These are phyloP conservation scores for Apocrypta bakeri DNA, from an alignment of 1,140 invertebrate species.

Conservation along the genomic window DNA sequence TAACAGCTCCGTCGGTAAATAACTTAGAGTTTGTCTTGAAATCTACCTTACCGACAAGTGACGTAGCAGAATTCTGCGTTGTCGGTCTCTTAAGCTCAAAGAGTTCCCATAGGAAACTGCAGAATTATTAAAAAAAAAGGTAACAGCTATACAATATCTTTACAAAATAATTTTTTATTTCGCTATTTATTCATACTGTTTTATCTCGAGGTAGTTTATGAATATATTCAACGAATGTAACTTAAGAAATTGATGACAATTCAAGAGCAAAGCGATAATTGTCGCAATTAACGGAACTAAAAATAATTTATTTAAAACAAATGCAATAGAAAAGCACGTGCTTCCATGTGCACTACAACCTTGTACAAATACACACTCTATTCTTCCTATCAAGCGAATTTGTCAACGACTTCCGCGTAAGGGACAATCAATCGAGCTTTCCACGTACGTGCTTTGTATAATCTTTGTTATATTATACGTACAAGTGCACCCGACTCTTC, in stretches of 20 bases:
- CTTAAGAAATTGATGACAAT: no score
- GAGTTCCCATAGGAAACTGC: not conserved
- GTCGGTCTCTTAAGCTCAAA: not conserved
- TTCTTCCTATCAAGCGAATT: constrained; percentile 41
- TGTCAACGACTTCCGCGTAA: constrained; percentile 51
- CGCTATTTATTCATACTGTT: no score
- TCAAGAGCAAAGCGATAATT: no score
- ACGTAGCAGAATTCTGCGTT: not conserved
- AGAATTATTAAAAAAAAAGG: not conserved
- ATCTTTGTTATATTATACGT: constrained; percentile 20
- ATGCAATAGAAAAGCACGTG: no score
- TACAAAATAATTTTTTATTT: no score
- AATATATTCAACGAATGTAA: no score
- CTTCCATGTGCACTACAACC: not conserved
- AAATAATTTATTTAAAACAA: not conserved
- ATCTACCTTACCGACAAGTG: constrained; percentile 6
- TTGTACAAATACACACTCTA: not conserved
- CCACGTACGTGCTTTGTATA: constrained; percentile 41
- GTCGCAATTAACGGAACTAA: no score
- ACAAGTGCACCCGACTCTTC: constrained; percentile 14
- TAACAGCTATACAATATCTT: no score
- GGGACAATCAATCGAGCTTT: constrained; percentile 45
- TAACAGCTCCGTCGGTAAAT: not conserved
- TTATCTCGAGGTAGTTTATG: no score
- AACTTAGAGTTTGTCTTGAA: not conserved